These are phyloP conservation scores for Nycticorax nycticorax DNA, from an alignment of 2,113 vertebrate genomes.

Conservation along the genomic window DNA sequence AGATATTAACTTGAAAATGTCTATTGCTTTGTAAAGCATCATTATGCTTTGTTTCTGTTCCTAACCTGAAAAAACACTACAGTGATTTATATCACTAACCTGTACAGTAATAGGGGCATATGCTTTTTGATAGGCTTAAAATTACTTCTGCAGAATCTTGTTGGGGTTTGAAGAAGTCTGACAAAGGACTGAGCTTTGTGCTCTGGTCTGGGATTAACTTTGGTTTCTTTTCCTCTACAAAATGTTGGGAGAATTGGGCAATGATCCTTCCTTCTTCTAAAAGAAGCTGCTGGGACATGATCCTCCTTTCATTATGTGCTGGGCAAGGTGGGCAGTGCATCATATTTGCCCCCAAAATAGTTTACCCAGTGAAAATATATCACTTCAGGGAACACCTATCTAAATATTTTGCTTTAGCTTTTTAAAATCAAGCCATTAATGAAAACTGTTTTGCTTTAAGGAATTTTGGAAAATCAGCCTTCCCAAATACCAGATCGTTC, in stretches of 20 bases:
- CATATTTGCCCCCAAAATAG: neutral
- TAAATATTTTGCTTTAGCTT: neutral
- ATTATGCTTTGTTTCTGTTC: neutral
- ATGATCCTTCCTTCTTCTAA: rapidly evolving
- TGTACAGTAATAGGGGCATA: too few relatives aligned
- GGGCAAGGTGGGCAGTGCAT: neutral
- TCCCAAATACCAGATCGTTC: neutral
- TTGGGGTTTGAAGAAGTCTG: neutral
- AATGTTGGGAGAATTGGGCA: rapidly evolving
- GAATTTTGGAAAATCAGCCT: neutral
- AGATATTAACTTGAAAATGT: neutral
- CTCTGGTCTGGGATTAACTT: neutral
- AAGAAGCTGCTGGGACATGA: rapidly evolving
- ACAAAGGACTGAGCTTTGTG: neutral
- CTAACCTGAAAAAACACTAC: neutral
- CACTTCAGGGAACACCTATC: neutral
- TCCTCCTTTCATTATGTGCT: rapidly evolving
- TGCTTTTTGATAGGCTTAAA: neutral
- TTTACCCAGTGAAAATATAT: rapidly evolving
- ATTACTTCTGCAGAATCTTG: neutral
- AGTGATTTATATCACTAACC: rapidly evolving
- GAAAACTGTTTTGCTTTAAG: neutral
- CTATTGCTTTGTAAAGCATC: neutral
- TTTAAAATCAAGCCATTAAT: neutral
- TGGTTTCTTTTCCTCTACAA: neutral